Evolutionary conservation across 2,113 vertebrate species (phyloP).

Genomic region (Xenotilapia longispinis): DNA sequence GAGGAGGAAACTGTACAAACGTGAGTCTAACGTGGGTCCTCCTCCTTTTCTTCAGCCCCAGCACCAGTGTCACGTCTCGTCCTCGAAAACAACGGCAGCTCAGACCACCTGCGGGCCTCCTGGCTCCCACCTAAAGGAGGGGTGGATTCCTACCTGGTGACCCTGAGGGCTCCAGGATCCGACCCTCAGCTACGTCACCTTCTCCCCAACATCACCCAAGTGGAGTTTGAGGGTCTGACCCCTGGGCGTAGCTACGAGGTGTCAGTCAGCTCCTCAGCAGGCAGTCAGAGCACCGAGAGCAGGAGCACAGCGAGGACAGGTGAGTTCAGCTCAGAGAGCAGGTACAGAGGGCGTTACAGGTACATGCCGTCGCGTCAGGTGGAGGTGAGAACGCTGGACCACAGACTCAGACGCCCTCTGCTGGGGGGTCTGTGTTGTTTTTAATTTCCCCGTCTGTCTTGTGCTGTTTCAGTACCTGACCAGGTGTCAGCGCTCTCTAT

Average conservation of each 20-base stretch:
- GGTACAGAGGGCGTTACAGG: not conserved
- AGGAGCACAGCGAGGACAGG: conserved; percentile 75
- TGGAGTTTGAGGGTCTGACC: conserved; percentile 72
- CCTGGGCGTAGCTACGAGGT: conserved; percentile 82
- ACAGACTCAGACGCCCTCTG: not conserved
- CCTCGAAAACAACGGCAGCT: conserved; percentile 72
- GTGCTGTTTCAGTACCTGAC: conserved; percentile 73
- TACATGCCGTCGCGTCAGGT: not conserved
- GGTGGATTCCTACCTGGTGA: conserved; percentile 75
- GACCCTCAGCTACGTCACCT: conserved; percentile 63
- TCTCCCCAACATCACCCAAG: conserved; percentile 56
- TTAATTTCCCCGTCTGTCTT: not conserved
- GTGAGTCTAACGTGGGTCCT: not conserved
- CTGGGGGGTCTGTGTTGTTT: not conserved
- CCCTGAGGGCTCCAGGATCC: conserved; percentile 68
- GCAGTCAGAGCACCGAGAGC: conserved; percentile 66
- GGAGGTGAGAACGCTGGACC: not conserved
- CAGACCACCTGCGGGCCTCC: conserved; percentile 70
- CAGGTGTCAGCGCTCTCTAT: conserved; percentile 68
- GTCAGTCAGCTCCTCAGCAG: conserved; percentile 72
- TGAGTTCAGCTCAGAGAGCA: not conserved
- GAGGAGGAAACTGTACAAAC: not conserved
- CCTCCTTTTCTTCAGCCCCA: conserved; percentile 66
- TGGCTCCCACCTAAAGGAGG: conserved; percentile 78
- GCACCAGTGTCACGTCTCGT: conserved; percentile 74